Conservation (phyloP, 2,113 vertebrate species). For the Sylvietta virens region DNA sequence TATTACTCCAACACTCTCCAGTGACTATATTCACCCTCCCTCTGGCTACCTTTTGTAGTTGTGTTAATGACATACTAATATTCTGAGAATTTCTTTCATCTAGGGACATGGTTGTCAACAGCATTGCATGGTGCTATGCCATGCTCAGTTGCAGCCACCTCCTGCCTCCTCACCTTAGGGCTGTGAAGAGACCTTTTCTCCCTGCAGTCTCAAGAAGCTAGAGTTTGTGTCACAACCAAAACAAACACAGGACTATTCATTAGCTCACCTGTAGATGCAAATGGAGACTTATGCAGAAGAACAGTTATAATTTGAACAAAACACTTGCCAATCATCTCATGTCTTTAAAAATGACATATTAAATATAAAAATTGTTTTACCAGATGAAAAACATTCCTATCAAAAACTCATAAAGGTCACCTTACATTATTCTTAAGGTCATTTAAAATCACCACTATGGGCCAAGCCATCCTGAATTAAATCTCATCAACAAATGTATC, state of each 20-base stretch:
- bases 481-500: not conserved
- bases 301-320: not conserved
- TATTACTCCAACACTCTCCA: not conserved
- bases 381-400: not conserved
- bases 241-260: not conserved
- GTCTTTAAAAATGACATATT: not conserved
- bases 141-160: not conserved
- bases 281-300: not conserved
- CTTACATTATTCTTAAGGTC: not conserved
- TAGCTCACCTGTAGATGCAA: not conserved
- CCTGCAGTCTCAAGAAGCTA: not conserved
- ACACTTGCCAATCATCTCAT: not conserved
- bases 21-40: not conserved
- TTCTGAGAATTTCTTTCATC: not conserved
- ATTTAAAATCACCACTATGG: not conserved
- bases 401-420: not conserved
- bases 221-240: not conserved
- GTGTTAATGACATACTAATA: not conserved
- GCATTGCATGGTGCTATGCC: not conserved
- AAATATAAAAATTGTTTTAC: no score
- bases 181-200: not conserved
- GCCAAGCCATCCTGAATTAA: not conserved
- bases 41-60: not conserved
- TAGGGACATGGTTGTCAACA: not conserved
- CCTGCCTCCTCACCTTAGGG: not conserved